These are phyloP conservation scores for Coregonus suidteri DNA, from an alignment of 2,797 vertebrate species.

Conservation along the genomic window DNA sequence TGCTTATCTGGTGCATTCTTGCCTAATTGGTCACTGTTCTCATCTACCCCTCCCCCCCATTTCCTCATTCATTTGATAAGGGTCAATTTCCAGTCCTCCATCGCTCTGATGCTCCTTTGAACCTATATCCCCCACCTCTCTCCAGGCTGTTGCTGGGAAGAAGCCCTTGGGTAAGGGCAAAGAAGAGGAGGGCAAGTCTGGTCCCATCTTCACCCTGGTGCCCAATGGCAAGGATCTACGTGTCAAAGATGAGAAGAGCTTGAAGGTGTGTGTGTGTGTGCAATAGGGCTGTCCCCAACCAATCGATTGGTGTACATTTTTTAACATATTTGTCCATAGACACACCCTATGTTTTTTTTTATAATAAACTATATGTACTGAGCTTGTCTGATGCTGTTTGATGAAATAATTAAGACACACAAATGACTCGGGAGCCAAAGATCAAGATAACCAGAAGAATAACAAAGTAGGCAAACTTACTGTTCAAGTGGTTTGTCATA, in stretches of 20 bases:
- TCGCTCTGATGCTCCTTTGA: neutral
- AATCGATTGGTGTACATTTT: too few species aligned
- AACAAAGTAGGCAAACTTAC: too few species aligned
- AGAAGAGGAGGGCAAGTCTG: constrained; percentile 86
- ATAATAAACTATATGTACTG: too few species aligned
- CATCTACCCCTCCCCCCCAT: neutral
- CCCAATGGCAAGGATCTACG: constrained; percentile 87
- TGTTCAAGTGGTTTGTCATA: too few species aligned
- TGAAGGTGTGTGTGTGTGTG: constrained; percentile 18
- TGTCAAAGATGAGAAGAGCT: constrained; percentile 82
- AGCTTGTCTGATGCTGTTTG: too few species aligned
- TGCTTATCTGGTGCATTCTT: neutral
- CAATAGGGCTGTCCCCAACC: neutral
- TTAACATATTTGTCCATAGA: too few species aligned
- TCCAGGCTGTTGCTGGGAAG: constrained; percentile 75
- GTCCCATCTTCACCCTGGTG: constrained; percentile 84
- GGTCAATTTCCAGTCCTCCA: neutral
- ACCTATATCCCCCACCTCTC: neutral
- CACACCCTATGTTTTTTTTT: too few species aligned
- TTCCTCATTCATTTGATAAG: neutral
- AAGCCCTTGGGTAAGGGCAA: constrained; percentile 81
- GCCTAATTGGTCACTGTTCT: neutral
- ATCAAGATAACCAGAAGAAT: too few species aligned
- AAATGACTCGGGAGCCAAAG: too few species aligned
- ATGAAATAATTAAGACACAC: too few species aligned